Percentiles rank a stretch among this genome's conserved stretches.
Evolutionary conservation across 2,113 vertebrate genomes (phyloP).

Genomic region (Cavia porcellus): DNA sequence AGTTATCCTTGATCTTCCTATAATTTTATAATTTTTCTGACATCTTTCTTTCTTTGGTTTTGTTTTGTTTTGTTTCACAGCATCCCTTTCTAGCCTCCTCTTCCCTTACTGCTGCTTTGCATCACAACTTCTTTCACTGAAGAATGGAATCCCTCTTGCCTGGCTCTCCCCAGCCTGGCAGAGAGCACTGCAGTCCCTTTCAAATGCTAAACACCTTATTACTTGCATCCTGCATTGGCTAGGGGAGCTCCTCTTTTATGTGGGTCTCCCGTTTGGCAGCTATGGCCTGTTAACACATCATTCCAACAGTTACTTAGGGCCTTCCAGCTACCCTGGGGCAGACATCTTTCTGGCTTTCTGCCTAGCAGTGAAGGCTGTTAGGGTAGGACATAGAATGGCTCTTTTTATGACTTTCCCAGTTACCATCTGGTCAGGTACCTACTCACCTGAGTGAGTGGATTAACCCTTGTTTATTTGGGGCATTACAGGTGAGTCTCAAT

Average conservation of each 20-base stretch:
- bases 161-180: background rate
- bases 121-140: background rate
- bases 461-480: background rate
- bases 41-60: background rate
- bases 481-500: background rate
- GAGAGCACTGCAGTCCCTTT: slow-evolving; percentile 57
- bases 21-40: background rate
- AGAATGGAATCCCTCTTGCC: background rate
- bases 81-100: background rate
- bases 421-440: background rate
- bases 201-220: slow-evolving; percentile 80
- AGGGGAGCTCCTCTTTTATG: slow-evolving; percentile 78
- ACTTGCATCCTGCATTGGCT: slow-evolving; percentile 60
- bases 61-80: background rate
- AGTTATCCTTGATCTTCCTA: background rate
- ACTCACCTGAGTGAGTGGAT: background rate
- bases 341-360: background rate
- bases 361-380: background rate
- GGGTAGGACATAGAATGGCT: slow-evolving; percentile 21
- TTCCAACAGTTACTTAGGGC: slow-evolving; percentile 68
- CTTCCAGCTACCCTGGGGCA: slow-evolving; percentile 59
- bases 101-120: background rate
- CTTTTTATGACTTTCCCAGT: slow-evolving; percentile 53
- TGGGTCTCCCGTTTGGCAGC: slow-evolving; percentile 72
- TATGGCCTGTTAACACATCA: slow-evolving; percentile 70